These are phyloP conservation scores for Marronus borbonicus DNA, from an alignment of 2,888 invertebrate species.

Conservation along the genomic window DNA sequence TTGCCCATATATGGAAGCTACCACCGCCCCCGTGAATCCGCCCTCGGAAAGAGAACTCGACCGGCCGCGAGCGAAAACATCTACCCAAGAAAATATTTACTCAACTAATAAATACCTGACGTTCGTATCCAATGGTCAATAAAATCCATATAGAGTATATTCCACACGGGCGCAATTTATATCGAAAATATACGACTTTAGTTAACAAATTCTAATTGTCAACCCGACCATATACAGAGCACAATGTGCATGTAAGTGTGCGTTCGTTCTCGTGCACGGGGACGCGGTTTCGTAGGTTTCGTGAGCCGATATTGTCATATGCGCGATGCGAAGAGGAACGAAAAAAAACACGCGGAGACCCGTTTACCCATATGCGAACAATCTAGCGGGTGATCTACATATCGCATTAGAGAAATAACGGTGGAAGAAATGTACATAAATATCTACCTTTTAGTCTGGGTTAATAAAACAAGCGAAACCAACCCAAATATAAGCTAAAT, in stretches of 20 bases:
- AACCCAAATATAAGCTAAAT: not conserved
- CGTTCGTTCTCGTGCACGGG: conserved; percentile 1
- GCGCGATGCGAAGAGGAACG: conserved; percentile 5
- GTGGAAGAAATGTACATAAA: conserved; percentile 5
- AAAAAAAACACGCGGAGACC: not conserved
- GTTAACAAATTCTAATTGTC: conserved; percentile 50
- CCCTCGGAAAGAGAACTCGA: conserved; percentile 59
- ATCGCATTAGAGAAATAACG: conserved; percentile 33
- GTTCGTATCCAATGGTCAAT: conserved; percentile 52
- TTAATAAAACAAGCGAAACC: not conserved
- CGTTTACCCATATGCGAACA: conserved; percentile 34
- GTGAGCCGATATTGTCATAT: conserved; percentile 34
- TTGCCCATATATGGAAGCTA: conserved; percentile 66
- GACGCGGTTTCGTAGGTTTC: conserved; percentile 18
- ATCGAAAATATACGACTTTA: conserved; percentile 47
- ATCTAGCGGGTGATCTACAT: conserved; percentile 34
- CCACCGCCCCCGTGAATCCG: conserved; percentile 67
- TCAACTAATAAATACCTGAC: conserved; percentile 52
- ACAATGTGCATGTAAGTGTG: conserved; percentile 7
- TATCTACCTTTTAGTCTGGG: not conserved
- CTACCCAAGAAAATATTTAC: conserved; percentile 54
- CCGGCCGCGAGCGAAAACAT: conserved; percentile 55
- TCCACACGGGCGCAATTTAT: conserved; percentile 49
- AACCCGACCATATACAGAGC: conserved; percentile 44
- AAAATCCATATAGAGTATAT: conserved; percentile 53